Base-by-base conservation (phyloP, 2,888 invertebrate species). In the Tiliacea citrago region DNA sequence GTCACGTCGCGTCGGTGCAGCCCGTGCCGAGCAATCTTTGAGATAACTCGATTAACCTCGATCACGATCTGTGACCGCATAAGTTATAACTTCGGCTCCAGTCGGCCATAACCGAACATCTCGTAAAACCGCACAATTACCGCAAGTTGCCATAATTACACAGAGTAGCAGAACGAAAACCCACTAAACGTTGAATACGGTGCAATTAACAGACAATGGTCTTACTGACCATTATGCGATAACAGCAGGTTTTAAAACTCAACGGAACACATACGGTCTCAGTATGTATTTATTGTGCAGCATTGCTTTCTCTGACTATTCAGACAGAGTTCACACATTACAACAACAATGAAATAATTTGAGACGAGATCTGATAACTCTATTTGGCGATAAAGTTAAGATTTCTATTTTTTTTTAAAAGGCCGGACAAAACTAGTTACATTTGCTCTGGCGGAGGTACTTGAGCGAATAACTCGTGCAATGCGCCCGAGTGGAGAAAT, bases 401-500 rank as follows among this genome's bases (percentile, higher is more conserved):
- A 82, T 91, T 91, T 91, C 89, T 92, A 90, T 83, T n/a, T n/a
- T n/a, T n/a, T n/a, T n/a, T 86, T 77, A 6, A 85, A 88, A 82
- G 55, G 67, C 83, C 82, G 74, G n/a, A 82, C 76, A 75, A 82
- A 90, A 90, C 89, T 84, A 83, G 88, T 86, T 88, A 87, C 85
- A 86, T 90, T 90, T 88, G 85, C 88, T 92, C 90, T 90, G 90
- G 89, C 85, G 79, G 77, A 82, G 75, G 75, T 74, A 82, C 83
- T 85, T 89, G 88, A 90, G 87, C 90, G 89, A 89, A 91, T 89
- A 88, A 86, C 87, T 88, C 88, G 89, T 89, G 90, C 90, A 90
- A 84, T 92, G 91, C 91, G 90, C 89, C 88, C 88, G 90, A 90
- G 89, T 86, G 89, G 92, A 95, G 95, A 95, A 94, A 95, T 93